Evolutionary conservation across 2,113 vertebrate genomes (phyloP).

Genomic region (Cebidichthys violaceus): DNA sequence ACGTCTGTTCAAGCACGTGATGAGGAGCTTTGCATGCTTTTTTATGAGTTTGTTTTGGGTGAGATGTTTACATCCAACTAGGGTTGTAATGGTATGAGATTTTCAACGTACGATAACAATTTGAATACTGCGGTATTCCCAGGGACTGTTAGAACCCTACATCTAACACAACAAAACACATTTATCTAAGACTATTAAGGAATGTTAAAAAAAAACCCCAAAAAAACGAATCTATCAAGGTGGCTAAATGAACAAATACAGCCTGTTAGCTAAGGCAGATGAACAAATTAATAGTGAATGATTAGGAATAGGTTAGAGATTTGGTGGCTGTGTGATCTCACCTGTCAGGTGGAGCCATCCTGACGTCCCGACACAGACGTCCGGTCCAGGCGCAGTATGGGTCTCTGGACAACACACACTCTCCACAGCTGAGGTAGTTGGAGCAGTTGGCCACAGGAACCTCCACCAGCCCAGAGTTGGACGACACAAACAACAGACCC

Average conservation of each 20-base stretch:
- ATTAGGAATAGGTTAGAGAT: neutral
- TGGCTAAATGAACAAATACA: neutral
- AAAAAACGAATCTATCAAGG: neutral
- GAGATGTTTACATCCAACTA: neutral
- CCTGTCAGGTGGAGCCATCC: conserved; percentile 81
- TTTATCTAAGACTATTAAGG: neutral
- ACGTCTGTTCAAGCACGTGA: conserved; percentile 16
- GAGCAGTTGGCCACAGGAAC: conserved; percentile 92
- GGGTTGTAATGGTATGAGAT: neutral
- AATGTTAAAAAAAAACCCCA: too few species aligned
- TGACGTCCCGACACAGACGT: conserved; percentile 80
- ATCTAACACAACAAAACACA: neutral
- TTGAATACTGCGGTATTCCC: neutral
- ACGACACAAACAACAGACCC: conserved; percentile 90
- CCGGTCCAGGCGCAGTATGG: conserved; percentile 93
- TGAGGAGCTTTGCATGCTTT: conserved; percentile 9
- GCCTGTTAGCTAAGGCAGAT: neutral
- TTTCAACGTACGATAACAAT: neutral
- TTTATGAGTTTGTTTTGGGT: conserved; percentile 18
- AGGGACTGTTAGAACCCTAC: neutral
- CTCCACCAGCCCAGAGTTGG: conserved; percentile 86
- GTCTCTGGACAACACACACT: conserved; percentile 92
- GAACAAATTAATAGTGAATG: neutral
- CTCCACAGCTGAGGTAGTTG: conserved; percentile 91
- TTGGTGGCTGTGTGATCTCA: conserved; percentile 41